These are phyloP conservation scores for Hystrix cristata DNA, from an alignment of 2,113 vertebrate genomes.

Conservation along the genomic window DNA sequence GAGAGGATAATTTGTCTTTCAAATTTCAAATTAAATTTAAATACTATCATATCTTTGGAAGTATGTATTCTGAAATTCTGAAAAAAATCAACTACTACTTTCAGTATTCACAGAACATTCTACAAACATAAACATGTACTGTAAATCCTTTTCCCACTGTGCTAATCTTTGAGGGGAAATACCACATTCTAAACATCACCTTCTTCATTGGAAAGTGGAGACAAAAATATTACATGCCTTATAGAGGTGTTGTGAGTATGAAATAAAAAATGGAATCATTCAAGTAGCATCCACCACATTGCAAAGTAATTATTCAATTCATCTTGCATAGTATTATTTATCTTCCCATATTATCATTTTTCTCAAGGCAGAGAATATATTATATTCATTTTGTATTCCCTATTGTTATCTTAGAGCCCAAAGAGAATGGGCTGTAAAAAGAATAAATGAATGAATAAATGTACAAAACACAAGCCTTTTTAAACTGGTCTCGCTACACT, in stretches of 20 bases:
- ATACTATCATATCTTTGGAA: neutral
- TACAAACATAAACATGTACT: neutral
- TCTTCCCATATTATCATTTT: neutral
- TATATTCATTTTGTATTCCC: neutral
- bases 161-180: neutral
- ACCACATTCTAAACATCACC: neutral
- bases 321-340: neutral
- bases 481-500: neutral
- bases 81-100: neutral
- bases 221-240: neutral
- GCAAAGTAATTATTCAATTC: neutral
- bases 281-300: neutral
- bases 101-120: neutral
- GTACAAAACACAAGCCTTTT: neutral
- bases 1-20: neutral
- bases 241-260: neutral
- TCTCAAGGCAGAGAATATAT: neutral
- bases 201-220: neutral
- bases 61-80: neutral
- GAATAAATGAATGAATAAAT: neutral
- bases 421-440: neutral
- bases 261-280: neutral
- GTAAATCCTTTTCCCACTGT: neutral
- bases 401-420: neutral
- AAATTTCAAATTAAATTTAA: slow-evolving; percentile 9